Evolutionary conservation across 2,113 vertebrate species (phyloP), one percentile per base, ranked within the genome.

Genomic region (Scophthalmus maximus): DNA sequence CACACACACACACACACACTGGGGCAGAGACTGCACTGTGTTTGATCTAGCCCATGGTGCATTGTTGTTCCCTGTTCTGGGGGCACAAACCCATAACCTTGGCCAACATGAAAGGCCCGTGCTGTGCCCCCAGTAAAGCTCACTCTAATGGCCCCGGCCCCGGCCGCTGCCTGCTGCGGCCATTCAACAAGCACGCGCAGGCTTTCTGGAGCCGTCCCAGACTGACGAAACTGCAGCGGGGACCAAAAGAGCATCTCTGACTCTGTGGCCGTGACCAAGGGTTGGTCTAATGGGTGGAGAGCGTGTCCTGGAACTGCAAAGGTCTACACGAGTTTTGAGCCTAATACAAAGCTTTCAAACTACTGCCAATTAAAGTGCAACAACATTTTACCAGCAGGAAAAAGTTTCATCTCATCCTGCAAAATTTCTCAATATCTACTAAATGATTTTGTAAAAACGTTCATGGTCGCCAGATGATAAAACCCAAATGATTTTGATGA

Each of bases 61-160:
- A 85, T 86, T 89, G 81, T 87, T 81, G 71, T 68, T 59, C 60
- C 72, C 38, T 68, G 68, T 80, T 84, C 69, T 72, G 72, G 63
- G 79, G 84, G 84, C 82, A 86, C 79, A 79, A 74, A 84, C 87
- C 80, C 71, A 71, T 92, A 92, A 93, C 89, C 90, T 89, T 79
- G 66, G 71, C 77, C 52, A 23, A 92, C 81, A 91, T 92, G 82
- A 89, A 90, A 92, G 90, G 79, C 51, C 73, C 65, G 12, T 2
- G 49, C 59, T 63, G 70, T 85, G 83, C 66, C 81, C 85, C 83
- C 75, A 73, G 83, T 88, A 86, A 91, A 90, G 85, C 76, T 64
- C 38, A 67, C 73, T 66, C 82, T 87, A 64, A 86, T 86, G 86
- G 84, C 53, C 76, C 66, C 7, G 86, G 84, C 53, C 76, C 66